These are phyloP conservation scores for Micrasema minimum DNA, from an alignment of 1,140 invertebrate species.

Conservation along the genomic window DNA sequence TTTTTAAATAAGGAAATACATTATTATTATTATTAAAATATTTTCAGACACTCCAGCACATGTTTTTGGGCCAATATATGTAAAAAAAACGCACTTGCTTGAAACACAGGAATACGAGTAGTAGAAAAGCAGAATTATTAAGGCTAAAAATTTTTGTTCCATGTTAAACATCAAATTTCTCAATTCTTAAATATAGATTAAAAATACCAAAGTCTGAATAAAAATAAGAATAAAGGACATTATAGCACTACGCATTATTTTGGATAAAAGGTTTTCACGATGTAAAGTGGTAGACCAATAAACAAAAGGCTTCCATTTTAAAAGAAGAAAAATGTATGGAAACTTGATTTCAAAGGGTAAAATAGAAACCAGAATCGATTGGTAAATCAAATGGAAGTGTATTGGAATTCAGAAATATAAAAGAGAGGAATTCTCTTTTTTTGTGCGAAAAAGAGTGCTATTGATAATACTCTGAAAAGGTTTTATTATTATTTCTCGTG, in stretches of 20 bases:
- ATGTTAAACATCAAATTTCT: too few relatives aligned
- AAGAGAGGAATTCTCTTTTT: neutral
- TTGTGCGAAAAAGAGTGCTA: neutral
- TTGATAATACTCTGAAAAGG: too few relatives aligned
- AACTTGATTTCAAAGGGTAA: constrained; percentile 23
- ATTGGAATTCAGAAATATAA: neutral
- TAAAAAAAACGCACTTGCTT: too few relatives aligned
- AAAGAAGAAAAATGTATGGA: constrained; percentile 22
- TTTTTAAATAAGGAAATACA: too few relatives aligned
- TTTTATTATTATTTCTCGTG: too few relatives aligned
- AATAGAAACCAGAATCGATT: constrained; percentile 16
- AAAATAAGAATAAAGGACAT: neutral
- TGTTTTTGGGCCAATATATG: too few relatives aligned
- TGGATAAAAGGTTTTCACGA: constrained; percentile 11
- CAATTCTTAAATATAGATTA: too few relatives aligned
- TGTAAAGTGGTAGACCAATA: constrained; percentile 12
- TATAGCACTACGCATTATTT: constrained; percentile 1
- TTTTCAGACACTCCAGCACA: too few relatives aligned
- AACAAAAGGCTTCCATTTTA: constrained; percentile 24
- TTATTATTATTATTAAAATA: too few relatives aligned
- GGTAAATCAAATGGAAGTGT: constrained; percentile 12
- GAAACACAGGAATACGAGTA: too few relatives aligned
- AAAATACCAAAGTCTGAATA: neutral
- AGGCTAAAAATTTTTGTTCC: too few relatives aligned
- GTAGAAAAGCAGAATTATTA: too few relatives aligned